A percentile compares a stretch with the other conserved stretches of the same genome.
These are phyloP conservation scores for Holcopasites calliopsidis DNA, from an alignment of 1,140 invertebrate species.

Conservation along the genomic window DNA sequence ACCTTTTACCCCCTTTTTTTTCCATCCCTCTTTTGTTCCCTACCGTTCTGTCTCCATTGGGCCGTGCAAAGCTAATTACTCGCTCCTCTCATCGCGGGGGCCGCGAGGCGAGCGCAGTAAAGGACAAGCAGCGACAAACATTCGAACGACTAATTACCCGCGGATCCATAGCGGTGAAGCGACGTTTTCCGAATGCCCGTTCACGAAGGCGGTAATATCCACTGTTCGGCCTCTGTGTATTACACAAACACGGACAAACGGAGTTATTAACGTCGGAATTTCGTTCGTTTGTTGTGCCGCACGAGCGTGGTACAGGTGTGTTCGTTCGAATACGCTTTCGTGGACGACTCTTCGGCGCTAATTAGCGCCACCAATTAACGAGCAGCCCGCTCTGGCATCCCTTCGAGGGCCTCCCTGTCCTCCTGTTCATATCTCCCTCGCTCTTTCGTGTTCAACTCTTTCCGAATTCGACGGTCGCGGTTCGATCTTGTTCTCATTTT, in stretches of 20 bases:
- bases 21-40: too few species aligned
- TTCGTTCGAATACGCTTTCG: slow-evolving; percentile 48
- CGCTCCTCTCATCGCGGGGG: slow-evolving; percentile 10
- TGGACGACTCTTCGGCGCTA: slow-evolving; percentile 61
- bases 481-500: not conserved
- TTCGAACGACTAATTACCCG: slow-evolving; percentile 53
- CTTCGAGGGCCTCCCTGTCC: not conserved
- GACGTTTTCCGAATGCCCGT: slow-evolving; percentile 55
- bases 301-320: slow-evolving; percentile 47
- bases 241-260: not conserved
- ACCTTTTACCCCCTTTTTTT: not conserved
- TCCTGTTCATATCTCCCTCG: not conserved
- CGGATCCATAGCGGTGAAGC: slow-evolving; percentile 18
- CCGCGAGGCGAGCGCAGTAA: not conserved
- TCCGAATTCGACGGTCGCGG: slow-evolving; percentile 1
- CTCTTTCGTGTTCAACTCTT: not conserved
- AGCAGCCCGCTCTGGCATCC: slow-evolving; percentile 29
- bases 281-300: slow-evolving; percentile 40
- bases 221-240: slow-evolving; percentile 36
- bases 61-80: slow-evolving; percentile 45
- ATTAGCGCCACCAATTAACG: slow-evolving; percentile 71
- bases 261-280: slow-evolving; percentile 59
- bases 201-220: slow-evolving; percentile 56
- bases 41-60: not conserved
- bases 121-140: slow-evolving; percentile 36